Conservation (phyloP, 2,888 invertebrate genomes). For the Drosophila cyrtoloma region DNA sequence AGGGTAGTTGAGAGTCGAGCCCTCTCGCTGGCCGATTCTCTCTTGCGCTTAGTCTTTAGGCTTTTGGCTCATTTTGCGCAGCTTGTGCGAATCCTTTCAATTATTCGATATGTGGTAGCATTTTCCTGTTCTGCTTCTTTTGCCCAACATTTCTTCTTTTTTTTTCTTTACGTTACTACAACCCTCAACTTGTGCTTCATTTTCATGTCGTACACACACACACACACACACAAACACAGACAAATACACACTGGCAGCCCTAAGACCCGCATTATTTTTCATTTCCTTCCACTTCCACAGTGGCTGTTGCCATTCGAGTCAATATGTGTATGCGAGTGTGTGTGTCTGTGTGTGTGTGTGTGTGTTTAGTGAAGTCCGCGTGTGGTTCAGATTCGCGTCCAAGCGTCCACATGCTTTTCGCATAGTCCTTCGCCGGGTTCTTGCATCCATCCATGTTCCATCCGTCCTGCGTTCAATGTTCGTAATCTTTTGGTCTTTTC, state of each 20-base stretch:
- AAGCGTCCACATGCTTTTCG: conserved; percentile 7
- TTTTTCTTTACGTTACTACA: conserved; percentile 4
- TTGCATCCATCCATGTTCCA: conserved; percentile 7
- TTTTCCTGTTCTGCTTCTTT: conserved; percentile 33
- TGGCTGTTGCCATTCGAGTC: conserved; percentile 40
- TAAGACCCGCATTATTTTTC: conserved; percentile 71
- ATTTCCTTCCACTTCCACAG: conserved; percentile 54
- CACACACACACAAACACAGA: conserved; percentile 9
- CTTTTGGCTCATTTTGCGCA: conserved; percentile 52
- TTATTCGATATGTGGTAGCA: conserved; percentile 75
- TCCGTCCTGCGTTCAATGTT: conserved; percentile 56
- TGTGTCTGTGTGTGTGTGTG: conserved; percentile 1
- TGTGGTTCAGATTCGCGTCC: conserved; percentile 30
- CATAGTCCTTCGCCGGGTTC: conserved; percentile 36
- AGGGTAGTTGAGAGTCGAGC: not conserved
- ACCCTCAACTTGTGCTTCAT: conserved; percentile 35
- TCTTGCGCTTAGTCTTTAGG: not conserved
- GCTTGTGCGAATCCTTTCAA: conserved; percentile 75
- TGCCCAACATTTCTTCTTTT: conserved; percentile 24
- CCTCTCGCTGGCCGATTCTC: not conserved
- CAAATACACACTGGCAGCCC: conserved; percentile 12
- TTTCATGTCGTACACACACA: conserved; percentile 33
- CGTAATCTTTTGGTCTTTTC: conserved; percentile 80
- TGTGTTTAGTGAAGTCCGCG: conserved; percentile 39
- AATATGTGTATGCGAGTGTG: conserved; percentile 10